Evolutionary conservation across 1,140 invertebrate species (phyloP).

Genomic region (Proales similis): DNA sequence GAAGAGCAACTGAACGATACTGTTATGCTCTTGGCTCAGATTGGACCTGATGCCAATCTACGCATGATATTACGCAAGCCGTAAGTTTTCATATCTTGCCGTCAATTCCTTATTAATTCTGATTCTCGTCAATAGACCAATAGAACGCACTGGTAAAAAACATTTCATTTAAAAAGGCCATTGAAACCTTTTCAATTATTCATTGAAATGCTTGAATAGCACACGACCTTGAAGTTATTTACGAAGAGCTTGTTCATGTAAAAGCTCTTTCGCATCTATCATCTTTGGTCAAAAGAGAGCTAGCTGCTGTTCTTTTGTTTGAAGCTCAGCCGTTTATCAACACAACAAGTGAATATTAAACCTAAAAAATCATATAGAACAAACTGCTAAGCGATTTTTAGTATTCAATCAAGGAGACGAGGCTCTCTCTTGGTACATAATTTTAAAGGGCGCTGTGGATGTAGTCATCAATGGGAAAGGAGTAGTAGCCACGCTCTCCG

Average conservation of each 20-base stretch:
- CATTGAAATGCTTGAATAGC: constrained; percentile 62
- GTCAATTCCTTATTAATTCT: too few relatives aligned
- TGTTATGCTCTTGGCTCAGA: constrained; percentile 61
- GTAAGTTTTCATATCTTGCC: too few relatives aligned
- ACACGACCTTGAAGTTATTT: constrained; percentile 74
- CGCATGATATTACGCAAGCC: constrained; percentile 72
- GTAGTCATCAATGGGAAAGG: constrained; percentile 79
- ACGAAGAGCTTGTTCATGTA: constrained; percentile 74
- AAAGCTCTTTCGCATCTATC: constrained; percentile 72
- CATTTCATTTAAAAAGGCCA: constrained; percentile 2
- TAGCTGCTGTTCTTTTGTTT: constrained; percentile 71
- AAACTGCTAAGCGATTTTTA: constrained; percentile 46
- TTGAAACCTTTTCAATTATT: constrained; percentile 39
- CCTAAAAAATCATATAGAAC: neutral
- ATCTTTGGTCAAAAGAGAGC: constrained; percentile 72
- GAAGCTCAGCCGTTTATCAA: constrained; percentile 75
- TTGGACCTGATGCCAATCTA: constrained; percentile 67
- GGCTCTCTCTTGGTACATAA: constrained; percentile 80
- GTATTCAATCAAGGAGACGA: constrained; percentile 83
- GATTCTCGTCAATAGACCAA: constrained; percentile 16
- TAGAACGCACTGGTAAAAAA: neutral
- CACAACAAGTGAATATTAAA: constrained; percentile 42
- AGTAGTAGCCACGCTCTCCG: constrained; percentile 70
- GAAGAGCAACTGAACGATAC: constrained; percentile 61
- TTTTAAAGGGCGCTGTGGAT: constrained; percentile 73